These are phyloP conservation scores for Cybosia mesomella DNA, from an alignment of 2,888 invertebrate species.

Conservation along the genomic window DNA sequence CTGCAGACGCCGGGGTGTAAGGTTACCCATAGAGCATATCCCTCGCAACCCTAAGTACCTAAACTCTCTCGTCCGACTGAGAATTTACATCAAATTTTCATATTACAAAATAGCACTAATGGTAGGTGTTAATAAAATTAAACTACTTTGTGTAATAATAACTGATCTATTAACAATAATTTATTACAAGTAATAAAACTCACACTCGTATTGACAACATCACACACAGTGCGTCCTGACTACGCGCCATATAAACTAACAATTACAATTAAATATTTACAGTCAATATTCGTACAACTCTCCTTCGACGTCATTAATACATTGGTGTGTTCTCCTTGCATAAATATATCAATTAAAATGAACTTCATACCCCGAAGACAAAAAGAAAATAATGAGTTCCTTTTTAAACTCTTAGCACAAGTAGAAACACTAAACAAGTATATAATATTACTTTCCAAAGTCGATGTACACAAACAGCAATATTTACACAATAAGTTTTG, in stretches of 20 bases:
- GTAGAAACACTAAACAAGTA: conserved; percentile 38
- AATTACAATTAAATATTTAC: conserved; percentile 75
- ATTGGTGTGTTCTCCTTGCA: conserved; percentile 37
- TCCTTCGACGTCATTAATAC: conserved; percentile 54
- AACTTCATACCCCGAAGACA: conserved; percentile 14
- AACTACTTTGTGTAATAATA: conserved; percentile 64
- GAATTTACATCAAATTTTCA: no score
- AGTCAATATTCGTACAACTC: conserved; percentile 52
- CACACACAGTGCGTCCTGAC: conserved; percentile 72
- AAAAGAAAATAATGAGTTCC: conserved; percentile 17
- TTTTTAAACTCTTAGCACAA: conserved; percentile 25
- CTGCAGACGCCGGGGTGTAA: no score
- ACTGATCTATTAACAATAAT: conserved; percentile 86
- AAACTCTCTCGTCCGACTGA: no score
- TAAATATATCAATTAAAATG: conserved; percentile 9
- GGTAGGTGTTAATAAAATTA: conserved; percentile 33
- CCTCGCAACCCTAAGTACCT: no score
- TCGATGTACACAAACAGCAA: conserved; percentile 31
- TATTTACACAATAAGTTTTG: conserved; percentile 34
- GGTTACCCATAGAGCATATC: no score
- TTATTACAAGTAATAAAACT: conserved; percentile 81
- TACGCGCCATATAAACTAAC: conserved; percentile 62
- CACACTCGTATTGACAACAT: conserved; percentile 74
- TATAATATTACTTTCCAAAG: conserved; percentile 25
- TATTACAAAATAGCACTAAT: no score